A percentile compares a stretch with the other conserved stretches of the same genome.
phyloP scores from a whole-genome alignment of 1,140 invertebrate genomes.

The Asobara japonica region DNA sequence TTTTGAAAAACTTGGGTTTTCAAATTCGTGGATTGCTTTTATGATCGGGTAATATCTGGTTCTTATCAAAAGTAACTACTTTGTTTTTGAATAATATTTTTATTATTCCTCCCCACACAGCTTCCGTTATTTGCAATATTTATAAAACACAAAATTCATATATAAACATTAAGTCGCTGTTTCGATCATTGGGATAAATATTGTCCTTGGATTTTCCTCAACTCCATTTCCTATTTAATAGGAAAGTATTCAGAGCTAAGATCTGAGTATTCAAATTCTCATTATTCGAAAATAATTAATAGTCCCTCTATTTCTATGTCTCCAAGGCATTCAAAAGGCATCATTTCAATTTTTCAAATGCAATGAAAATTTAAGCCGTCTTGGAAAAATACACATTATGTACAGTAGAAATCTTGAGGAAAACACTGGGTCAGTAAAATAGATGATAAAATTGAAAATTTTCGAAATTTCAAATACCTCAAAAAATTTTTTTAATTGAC shows the following conservation, averaged over 20 bases:
- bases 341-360: not conserved
- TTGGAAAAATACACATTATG: constrained; percentile 3
- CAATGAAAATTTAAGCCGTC: not conserved
- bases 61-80: not conserved
- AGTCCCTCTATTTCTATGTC: not conserved
- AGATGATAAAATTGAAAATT: too few species aligned
- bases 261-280: not conserved
- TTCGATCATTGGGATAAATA: not conserved
- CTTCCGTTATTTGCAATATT: not conserved
- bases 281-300: constrained; percentile 1
- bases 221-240: not conserved
- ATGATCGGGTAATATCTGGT: too few species aligned
- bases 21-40: too few species aligned
- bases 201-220: not conserved
- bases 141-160: constrained; percentile 7
- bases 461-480: too few species aligned
- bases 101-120: not conserved
- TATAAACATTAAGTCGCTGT: constrained; percentile 22
- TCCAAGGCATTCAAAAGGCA: not conserved
- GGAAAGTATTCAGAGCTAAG: not conserved
- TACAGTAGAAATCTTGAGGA: not conserved
- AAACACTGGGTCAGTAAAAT: not conserved
- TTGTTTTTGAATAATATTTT: constrained; percentile 7
- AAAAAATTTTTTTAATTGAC: too few species aligned
- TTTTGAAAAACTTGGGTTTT: too few species aligned